These are phyloP conservation scores for Polydrusus cervinus DNA, from an alignment of 2,888 invertebrate species.

Conservation along the genomic window DNA sequence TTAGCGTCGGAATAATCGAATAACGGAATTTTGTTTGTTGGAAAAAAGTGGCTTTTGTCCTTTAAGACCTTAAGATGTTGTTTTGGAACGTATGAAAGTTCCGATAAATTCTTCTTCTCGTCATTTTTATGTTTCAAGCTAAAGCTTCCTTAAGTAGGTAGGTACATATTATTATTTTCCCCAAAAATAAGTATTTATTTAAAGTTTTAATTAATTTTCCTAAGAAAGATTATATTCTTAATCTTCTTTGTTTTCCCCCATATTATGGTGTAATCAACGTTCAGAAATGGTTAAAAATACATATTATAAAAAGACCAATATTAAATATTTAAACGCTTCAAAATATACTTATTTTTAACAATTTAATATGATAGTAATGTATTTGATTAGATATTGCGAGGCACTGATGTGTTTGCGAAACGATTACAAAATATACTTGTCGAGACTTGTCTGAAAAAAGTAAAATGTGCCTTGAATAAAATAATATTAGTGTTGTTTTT, in stretches of 20 bases:
- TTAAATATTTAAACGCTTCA: not conserved
- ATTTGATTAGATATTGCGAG: slow-evolving; percentile 4
- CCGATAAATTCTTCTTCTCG: too few species aligned
- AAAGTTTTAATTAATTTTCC: not conserved
- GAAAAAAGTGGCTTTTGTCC: too few species aligned
- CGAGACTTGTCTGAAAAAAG: not conserved
- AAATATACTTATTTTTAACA: not conserved
- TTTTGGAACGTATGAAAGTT: too few species aligned
- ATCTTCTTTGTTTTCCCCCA: slow-evolving; percentile 1
- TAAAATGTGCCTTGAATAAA: not conserved
- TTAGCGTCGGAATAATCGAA: too few species aligned
- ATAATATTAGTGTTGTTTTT: not conserved
- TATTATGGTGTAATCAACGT: not conserved
- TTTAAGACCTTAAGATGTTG: too few species aligned
- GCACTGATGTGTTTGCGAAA: not conserved
- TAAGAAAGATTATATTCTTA: slow-evolving; percentile 1
- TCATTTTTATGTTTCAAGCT: too few species aligned
- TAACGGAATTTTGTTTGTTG: too few species aligned
- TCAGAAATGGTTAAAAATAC: not conserved
- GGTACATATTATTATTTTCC: too few species aligned
- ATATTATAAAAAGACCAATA: not conserved
- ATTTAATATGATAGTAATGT: not conserved
- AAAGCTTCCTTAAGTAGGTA: too few species aligned
- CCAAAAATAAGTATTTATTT: too few species aligned
- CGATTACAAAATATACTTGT: slow-evolving; percentile 1